Evolutionary conservation across 2,888 invertebrate species (phyloP).

Genomic region (Cenopis cana): DNA sequence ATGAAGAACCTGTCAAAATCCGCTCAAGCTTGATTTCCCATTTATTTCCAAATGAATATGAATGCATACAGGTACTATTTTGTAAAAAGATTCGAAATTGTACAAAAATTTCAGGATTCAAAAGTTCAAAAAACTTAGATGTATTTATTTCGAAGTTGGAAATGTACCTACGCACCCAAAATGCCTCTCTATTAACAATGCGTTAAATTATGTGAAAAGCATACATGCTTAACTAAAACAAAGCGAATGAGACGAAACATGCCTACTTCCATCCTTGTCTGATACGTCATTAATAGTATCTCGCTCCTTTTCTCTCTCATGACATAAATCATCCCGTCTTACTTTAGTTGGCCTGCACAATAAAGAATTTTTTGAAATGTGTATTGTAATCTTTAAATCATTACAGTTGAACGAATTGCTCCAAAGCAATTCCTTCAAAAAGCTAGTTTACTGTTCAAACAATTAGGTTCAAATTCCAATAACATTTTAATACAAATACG

Average conservation of each 20-base stretch:
- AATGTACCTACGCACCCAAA: neutral
- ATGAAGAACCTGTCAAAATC: constrained; percentile 42
- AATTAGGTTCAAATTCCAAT: too few relatives aligned
- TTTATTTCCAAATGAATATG: constrained; percentile 43
- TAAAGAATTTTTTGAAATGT: neutral
- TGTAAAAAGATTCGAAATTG: neutral
- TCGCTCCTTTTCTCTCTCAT: too few relatives aligned
- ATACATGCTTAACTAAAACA: neutral
- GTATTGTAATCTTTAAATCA: too few relatives aligned
- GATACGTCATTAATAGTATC: too few relatives aligned
- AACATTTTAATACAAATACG: too few relatives aligned
- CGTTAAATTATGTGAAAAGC: constrained; percentile 14
- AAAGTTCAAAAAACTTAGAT: neutral
- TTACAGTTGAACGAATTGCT: too few relatives aligned
- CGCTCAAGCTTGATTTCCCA: constrained; percentile 33
- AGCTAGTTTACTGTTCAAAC: too few relatives aligned
- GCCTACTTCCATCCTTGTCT: too few relatives aligned
- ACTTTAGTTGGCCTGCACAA: too few relatives aligned
- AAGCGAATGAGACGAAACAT: too few relatives aligned
- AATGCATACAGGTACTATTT: neutral
- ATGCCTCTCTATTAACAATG: neutral
- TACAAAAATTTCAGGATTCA: neutral
- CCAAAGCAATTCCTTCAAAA: too few relatives aligned
- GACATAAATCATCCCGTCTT: too few relatives aligned
- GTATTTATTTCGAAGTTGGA: neutral